Base-by-base conservation (phyloP, 1,140 invertebrate species). In the Drosophila baimaii region DNA sequence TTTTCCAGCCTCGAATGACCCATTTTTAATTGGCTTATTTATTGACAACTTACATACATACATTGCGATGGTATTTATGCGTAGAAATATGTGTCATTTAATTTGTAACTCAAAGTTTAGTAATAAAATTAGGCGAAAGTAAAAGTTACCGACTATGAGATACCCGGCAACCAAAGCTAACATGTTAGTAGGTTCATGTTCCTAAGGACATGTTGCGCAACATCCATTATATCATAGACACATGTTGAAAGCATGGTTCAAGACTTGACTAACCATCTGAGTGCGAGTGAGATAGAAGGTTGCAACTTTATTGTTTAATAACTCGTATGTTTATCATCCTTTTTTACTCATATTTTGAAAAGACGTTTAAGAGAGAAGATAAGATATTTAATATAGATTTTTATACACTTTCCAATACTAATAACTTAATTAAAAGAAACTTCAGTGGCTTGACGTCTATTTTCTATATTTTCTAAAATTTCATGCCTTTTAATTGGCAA, bases 21-120 rank as follows among this genome's bases (percentile, higher is more conserved):
- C 62, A 33, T 43, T 61, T 64, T 61, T 64, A 64, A 64, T 64
- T 64, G 62, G 62, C 62, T 64, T 64, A 41, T 29, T 64, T 62
- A 31, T 61, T 64, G 55, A 41, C 62, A 61, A 25, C 2, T 35
- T 15, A 41, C 17, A 33, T 15, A 41, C 17, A 33, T 33, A 9
- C 49, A 21, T 33, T 52, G 31, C 12, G 17, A 5, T 52, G 29
- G 29, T 15, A 33, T 52, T 33, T 33, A 51, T n/a, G 23, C 21
- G 5, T 3, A 47, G 46, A 47, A 47, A 47, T 47, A 17, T 52
- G 6, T 52, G 19, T 33, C 0, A 15, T 52, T 33, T 52, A 21
- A 33, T 52, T 52, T 52, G 29, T 33, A 21, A 21, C 9, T 2
- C 13, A 17, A 52, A 19, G 49, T 52, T 33, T 21, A 6, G 49